phyloP scores from a whole-genome alignment of 2,113 vertebrate species.

The zebrafish (Danio rerio) region GRCz12tu NC_133199.1:8512501-8513000 shows the following conservation, averaged over 20 bases:
- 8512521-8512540: conserved; percentile 51
- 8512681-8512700: conserved; percentile 36
- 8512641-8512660: neutral
- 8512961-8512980: conserved; percentile 57
- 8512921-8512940: conserved; percentile 46
- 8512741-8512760: conserved; percentile 54
- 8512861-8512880: conserved; percentile 55
- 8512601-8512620: conserved; percentile 5
- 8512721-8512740: conserved; percentile 54
- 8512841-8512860: conserved; percentile 62
- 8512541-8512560: conserved; percentile 62
- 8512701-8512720: conserved; percentile 62
- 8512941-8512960: conserved; percentile 48
- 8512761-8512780: conserved; percentile 69
- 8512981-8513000: conserved; percentile 55
- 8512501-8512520: conserved; percentile 66
- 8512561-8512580: conserved; percentile 34
- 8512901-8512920: conserved; percentile 43
- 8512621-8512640: neutral
- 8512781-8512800: conserved; percentile 63
- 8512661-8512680: neutral
- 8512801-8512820: conserved; percentile 68
- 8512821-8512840: conserved; percentile 72
- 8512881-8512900: conserved; percentile 42
- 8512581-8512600: conserved; percentile 26